Conservation (phyloP, 2,113 vertebrate species). For the Casuarius casuarius region DNA sequence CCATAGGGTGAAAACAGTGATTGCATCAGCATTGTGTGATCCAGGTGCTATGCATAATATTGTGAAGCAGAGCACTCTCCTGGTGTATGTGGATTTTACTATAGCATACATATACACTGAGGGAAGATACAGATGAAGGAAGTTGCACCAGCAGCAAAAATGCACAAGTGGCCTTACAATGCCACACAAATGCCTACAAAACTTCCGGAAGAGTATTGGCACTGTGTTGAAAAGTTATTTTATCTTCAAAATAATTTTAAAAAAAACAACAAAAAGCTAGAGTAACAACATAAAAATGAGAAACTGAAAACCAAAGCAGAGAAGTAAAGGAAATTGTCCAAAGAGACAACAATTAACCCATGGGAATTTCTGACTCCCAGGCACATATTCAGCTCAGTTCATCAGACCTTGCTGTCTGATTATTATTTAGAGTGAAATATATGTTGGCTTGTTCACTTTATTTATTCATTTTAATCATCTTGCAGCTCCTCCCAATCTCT, state of each 20-base stretch:
- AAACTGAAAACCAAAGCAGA: not conserved
- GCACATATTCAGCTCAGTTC: not conserved
- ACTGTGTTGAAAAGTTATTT: not conserved
- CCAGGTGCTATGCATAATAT: not conserved
- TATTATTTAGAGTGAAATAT: slow-evolving; percentile 48
- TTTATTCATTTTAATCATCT: slow-evolving; percentile 36
- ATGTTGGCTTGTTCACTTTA: slow-evolving; percentile 14
- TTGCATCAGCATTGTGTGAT: rapidly evolving
- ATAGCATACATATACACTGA: rapidly evolving
- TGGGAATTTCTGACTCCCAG: not conserved
- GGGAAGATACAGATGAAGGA: not conserved
- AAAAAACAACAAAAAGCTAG: not conserved
- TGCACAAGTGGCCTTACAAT: not conserved
- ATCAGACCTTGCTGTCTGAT: not conserved
- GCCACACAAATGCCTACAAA: not conserved
- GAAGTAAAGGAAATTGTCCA: not conserved
- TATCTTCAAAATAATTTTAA: not conserved
- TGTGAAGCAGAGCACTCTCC: not conserved
- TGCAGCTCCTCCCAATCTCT: not conserved
- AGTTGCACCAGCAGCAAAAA: not conserved
- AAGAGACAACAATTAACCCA: not conserved
- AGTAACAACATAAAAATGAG: not conserved
- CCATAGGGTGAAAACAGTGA: rapidly evolving
- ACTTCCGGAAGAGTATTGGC: not conserved
- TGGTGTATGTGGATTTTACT: not conserved